Conservation (phyloP, 2,113 vertebrate genomes). For the Chloropsis hardwickii region DNA sequence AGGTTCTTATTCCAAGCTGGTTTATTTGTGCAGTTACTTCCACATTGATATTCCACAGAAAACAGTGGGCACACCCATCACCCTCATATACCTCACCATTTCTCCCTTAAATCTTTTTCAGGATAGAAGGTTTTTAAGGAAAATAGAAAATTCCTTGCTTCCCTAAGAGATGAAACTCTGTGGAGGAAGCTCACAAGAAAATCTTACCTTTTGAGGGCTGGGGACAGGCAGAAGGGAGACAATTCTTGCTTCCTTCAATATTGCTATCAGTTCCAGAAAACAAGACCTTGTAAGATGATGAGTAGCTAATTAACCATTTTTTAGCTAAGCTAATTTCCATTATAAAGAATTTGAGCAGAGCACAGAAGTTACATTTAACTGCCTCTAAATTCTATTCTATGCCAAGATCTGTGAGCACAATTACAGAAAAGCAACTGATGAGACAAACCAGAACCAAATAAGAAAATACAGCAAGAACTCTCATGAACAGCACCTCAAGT, state of each 20-base stretch:
- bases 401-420: background rate
- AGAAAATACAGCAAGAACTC: background rate
- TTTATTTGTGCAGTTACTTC: background rate
- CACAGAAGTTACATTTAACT: background rate
- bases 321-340: background rate
- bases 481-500: fast-evolving
- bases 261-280: background rate
- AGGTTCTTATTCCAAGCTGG: background rate
- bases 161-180: too few species aligned
- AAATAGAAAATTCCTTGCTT: background rate
- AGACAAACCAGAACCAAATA: background rate
- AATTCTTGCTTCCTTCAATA: background rate
- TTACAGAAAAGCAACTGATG: background rate
- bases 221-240: background rate
- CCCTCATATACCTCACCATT: fast-evolving
- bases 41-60: background rate
- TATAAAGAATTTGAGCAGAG: background rate
- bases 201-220: background rate
- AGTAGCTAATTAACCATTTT: background rate
- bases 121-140: background rate
- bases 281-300: background rate
- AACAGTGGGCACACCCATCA: fast-evolving
- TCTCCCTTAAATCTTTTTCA: background rate
- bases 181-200: background rate
- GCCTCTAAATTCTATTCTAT: background rate